Evolutionary conservation across 1,140 invertebrate genomes (phyloP).

Genomic region (Listronotus oregonensis): DNA sequence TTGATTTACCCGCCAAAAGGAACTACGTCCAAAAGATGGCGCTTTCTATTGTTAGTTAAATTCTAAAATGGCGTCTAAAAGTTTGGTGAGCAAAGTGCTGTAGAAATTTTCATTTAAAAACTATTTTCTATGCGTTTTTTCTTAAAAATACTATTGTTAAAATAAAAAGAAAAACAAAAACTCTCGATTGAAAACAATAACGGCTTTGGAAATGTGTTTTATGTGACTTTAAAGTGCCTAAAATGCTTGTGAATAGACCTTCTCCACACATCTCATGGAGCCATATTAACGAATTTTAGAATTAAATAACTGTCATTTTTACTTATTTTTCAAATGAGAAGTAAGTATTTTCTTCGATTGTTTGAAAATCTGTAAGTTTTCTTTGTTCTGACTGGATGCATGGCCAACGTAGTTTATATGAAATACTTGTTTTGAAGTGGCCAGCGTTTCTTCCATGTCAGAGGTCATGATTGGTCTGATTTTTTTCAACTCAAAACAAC

Average conservation of each 20-base stretch:
- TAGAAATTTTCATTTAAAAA: slow-evolving; percentile 39
- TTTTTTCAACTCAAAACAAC: slow-evolving; percentile 29
- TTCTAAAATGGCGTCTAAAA: slow-evolving; percentile 50
- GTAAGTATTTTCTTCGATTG: slow-evolving; percentile 38
- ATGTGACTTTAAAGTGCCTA: slow-evolving; percentile 37
- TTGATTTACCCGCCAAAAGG: slow-evolving; percentile 42
- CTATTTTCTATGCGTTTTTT: slow-evolving; percentile 29
- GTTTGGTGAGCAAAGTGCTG: slow-evolving; percentile 47
- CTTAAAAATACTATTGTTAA: slow-evolving; percentile 14
- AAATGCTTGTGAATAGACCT: slow-evolving; percentile 36
- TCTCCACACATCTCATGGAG: slow-evolving; percentile 45
- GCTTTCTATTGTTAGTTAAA: slow-evolving; percentile 49
- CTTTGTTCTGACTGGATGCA: slow-evolving; percentile 3
- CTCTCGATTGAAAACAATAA: not conserved
- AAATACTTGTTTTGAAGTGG: slow-evolving; percentile 32
- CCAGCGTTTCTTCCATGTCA: slow-evolving; percentile 42
- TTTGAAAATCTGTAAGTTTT: slow-evolving; percentile 3
- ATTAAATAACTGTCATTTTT: slow-evolving; percentile 38
- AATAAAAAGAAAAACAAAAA: slow-evolving; percentile 1
- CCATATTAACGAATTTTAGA: slow-evolving; percentile 52
- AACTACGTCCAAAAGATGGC: slow-evolving; percentile 47
- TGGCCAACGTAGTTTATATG: not conserved
- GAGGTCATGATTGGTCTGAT: slow-evolving; percentile 43
- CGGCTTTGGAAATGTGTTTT: slow-evolving; percentile 12
- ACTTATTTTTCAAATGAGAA: slow-evolving; percentile 45